Evolutionary conservation across 2,797 vertebrate genomes (phyloP), one percentile per base, ranked within the genome.

Genomic region (Syngnathus acus): DNA sequence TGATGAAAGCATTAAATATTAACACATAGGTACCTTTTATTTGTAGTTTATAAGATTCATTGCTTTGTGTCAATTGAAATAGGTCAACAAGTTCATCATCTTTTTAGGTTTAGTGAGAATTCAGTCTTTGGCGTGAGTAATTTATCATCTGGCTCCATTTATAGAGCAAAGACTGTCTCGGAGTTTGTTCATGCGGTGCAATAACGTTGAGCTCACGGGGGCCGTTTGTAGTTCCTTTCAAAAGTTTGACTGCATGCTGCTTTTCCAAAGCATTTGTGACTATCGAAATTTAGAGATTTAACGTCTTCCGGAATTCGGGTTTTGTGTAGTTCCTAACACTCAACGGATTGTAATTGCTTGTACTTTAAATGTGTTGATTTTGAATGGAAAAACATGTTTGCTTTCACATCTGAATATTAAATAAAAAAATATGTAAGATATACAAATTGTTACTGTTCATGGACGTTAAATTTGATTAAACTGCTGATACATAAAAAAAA

Each of bases 211-310:
- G 21, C 57, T 45, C 21, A 17, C 7, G 1, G 40, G 5, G 5
- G 38, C 9, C 10, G 32, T 61, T 40, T 42, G 42, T 3, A 61
- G 60, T 43, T 45, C 11, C 14, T 62, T 79, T 85, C 32, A 76
- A 62, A 70, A 1, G 78, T 78, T 78, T 86, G 78, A 71, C 78
- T 82, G 87, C 84, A 87, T 88, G 87, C 40, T 72, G 73, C 66
- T 73, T 76, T 66, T 66, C 55, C 54, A 76, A 67, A 79, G 73
- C 71, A 67, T 11, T 53, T 32, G 50, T 72, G 59, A 58, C 62
- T 63, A 67, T 67, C 45, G 45, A 48, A 65, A 69, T 73, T 69
- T 62, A 21, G 71, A 2, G 58, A 66, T 61, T 32, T 59, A 70
- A 66, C 45, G 60, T 72, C 17, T 53, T 70, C 60, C 63, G 68